Conservation (phyloP, 2,113 vertebrate species). For the Pseudorhombus dupliciocellatus region DNA sequence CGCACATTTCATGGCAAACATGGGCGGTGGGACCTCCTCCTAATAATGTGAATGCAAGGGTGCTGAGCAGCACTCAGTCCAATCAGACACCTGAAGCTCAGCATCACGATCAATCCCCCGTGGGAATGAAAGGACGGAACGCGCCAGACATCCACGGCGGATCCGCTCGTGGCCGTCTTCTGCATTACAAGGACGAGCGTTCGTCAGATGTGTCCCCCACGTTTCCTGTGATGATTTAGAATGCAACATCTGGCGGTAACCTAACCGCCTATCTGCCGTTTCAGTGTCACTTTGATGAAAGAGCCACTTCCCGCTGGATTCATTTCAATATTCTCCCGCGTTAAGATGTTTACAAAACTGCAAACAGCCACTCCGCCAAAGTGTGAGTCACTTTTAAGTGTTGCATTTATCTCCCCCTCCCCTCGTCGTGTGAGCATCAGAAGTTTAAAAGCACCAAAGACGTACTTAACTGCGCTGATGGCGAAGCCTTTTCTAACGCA, state of each 20-base stretch:
- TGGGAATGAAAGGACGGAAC: slow-evolving; percentile 21
- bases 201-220: slow-evolving; percentile 11
- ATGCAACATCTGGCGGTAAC: slow-evolving; percentile 18
- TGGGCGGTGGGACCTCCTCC: not conserved
- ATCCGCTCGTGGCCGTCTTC: not conserved
- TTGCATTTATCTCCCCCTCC: slow-evolving; percentile 26
- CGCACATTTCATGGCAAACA: slow-evolving; percentile 37
- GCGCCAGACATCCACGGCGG: not conserved
- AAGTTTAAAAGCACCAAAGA: slow-evolving; percentile 21
- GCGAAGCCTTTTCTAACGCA: slow-evolving; percentile 14
- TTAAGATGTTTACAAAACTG: slow-evolving; percentile 43
- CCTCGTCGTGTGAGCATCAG: slow-evolving; percentile 25
- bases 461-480: slow-evolving; percentile 11
- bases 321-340: slow-evolving; percentile 29
- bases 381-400: slow-evolving; percentile 29
- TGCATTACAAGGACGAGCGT: slow-evolving; percentile 11
- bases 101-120: slow-evolving; percentile 13
- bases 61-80: slow-evolving; percentile 24
- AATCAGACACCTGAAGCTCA: slow-evolving; percentile 28
- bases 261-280: not conserved
- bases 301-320: slow-evolving; percentile 24
- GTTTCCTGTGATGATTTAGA: slow-evolving; percentile 4
- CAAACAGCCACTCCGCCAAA: slow-evolving; percentile 18
- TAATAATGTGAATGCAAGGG: slow-evolving; percentile 41
- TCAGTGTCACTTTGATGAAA: slow-evolving; percentile 26